Evolutionary conservation across 2,888 invertebrate genomes (phyloP).

Genomic region (Caenorhabditis sp.): DNA sequence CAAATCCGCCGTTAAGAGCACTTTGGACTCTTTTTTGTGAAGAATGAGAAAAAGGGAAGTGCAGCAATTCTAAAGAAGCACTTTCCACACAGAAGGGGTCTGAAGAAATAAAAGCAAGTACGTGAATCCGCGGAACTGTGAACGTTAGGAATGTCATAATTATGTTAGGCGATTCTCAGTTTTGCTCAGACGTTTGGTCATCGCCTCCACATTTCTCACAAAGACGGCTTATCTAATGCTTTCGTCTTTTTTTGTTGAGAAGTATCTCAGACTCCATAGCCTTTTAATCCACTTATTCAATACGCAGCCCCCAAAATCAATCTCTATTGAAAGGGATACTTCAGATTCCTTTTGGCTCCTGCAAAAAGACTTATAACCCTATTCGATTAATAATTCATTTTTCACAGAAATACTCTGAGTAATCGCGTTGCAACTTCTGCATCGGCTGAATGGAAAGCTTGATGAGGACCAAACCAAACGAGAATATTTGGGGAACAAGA

Average conservation of each 20-base stretch:
- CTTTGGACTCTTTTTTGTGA: conserved; percentile 9
- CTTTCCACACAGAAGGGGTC: background rate
- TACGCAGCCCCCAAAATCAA: background rate
- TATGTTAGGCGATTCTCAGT: background rate
- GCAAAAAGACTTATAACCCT: conserved; percentile 8
- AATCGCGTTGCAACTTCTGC: background rate
- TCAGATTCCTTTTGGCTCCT: conserved; percentile 9
- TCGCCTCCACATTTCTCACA: conserved; percentile 9
- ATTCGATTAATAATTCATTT: conserved; percentile 54
- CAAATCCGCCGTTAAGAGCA: conserved; percentile 26
- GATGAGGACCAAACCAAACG: background rate
- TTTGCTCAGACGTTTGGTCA: conserved; percentile 1
- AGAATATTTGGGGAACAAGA: background rate
- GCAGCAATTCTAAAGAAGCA: background rate
- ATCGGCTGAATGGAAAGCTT: background rate
- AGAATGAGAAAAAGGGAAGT: conserved; percentile 23
- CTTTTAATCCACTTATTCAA: conserved; percentile 18
- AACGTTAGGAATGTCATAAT: conserved; percentile 14
- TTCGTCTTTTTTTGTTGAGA: background rate
- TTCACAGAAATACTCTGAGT: conserved; percentile 7
- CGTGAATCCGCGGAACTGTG: background rate
- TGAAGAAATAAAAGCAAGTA: background rate
- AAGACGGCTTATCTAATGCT: background rate
- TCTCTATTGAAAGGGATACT: conserved; percentile 2
- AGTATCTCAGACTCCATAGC: background rate